phyloP scores from a whole-genome alignment of 92 coral and sea anemone genomes.

The Palythoa grandis region DNA sequence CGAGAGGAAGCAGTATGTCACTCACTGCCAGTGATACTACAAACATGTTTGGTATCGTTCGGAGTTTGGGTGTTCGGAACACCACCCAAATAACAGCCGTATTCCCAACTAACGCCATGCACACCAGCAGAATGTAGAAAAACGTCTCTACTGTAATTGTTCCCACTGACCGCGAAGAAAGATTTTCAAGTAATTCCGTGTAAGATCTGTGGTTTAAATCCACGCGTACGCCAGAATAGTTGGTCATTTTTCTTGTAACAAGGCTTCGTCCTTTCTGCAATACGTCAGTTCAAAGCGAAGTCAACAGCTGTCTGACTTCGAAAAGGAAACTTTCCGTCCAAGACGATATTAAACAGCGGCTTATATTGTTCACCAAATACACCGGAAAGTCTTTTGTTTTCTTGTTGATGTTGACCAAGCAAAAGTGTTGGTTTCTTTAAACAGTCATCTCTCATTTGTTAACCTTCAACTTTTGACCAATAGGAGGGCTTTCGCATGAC shows the following conservation, averaged over 20 bases:
- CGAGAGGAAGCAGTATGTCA: slow-evolving; percentile 58
- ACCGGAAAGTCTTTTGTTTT: slow-evolving; percentile 24
- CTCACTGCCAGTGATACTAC: slow-evolving; percentile 70
- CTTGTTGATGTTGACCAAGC: not conserved
- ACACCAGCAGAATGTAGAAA: slow-evolving; percentile 43
- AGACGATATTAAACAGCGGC: not conserved
- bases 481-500: not conserved
- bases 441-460: slow-evolving; percentile 2
- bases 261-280: not conserved
- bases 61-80: slow-evolving; percentile 53
- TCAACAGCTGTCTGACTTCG: slow-evolving; percentile 4
- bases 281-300: not conserved
- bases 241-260: not conserved
- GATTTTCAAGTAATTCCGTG: not conserved
- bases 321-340: not conserved
- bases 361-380: not conserved
- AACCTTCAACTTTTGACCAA: slow-evolving; percentile 2
- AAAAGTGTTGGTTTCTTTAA: not conserved
- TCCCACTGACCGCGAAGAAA: slow-evolving; percentile 32
- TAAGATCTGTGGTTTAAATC: slow-evolving; percentile 22
- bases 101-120: slow-evolving; percentile 57
- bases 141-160: slow-evolving; percentile 40
- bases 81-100: slow-evolving; percentile 66
- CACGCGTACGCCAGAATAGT: not conserved
- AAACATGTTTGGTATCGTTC: slow-evolving; percentile 63